Base-by-base conservation (phyloP, 2,888 invertebrate genomes). In the Dynastes tityus region DNA sequence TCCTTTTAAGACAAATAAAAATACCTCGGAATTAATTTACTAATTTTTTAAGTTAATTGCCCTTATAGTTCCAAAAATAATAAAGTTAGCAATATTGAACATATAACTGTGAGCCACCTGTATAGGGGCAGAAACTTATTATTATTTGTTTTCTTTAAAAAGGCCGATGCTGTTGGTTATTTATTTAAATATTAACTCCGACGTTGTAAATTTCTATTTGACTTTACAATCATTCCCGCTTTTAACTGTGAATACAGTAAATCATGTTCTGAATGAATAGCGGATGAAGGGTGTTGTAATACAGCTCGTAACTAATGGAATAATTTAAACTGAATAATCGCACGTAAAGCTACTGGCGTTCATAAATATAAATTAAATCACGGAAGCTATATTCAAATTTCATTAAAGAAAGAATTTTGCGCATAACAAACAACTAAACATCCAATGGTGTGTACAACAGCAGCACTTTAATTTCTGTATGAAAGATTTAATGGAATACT, bases 351-450 rank as follows among this genome's bases (percentile, higher is more conserved):
- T 53, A 53, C 53, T 13, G 13, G 13, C 53, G 53, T 53, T 13
- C 16, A 53, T 53, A 53, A 53, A 53, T 53, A 53, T 53, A 53
- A 53, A 53, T 53, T 53, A 53, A 53, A 53, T 53, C 53, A 13
- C 53, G n/a, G 16, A 53, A 53, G 53, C 53, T 16, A 53, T 16
- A n/a, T 53, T 53, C 53, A n/a, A n/a, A 53, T 53, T n/a, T 13
- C 13, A 16, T 32, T 5, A 2, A 32, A 32, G 0, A 32, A 32
- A 5, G 32, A 32, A 32, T 32, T 32, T 32, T 4, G 32, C 32
- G 32, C 32, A 32, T 5, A 32, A 32, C 32, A 32, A 4, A 32
- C 32, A 32, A 29, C 29, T 29, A 29, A 29, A 3, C 1, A 5
- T 32, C 32, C 32, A 32, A 32, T 32, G 32, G 5, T 5, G 1